Conservation (phyloP, 2,113 vertebrate genomes). For the Pagrus major region DNA sequence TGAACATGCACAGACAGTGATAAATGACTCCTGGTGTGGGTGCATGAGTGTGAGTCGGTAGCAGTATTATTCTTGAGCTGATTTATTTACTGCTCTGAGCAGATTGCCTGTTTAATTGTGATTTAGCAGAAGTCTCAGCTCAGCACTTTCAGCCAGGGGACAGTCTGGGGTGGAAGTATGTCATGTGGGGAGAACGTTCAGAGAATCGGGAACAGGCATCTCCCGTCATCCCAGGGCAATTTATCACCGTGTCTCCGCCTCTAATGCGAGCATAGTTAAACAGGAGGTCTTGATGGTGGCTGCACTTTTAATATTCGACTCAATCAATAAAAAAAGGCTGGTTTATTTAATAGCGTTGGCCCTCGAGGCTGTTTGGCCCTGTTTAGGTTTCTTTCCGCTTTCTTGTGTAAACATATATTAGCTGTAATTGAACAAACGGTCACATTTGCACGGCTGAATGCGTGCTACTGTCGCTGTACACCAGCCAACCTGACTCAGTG, state of each 20-base stretch:
- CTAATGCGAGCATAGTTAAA: constrained; percentile 70
- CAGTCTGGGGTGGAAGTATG: constrained; percentile 54
- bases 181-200: constrained; percentile 40
- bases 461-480: constrained; percentile 16
- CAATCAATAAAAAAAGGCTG: constrained; percentile 69
- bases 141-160: constrained; percentile 60
- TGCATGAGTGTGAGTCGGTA: constrained; percentile 14
- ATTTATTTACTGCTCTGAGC: constrained; percentile 59
- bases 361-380: constrained; percentile 60
- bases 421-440: constrained; percentile 69
- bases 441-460: constrained; percentile 61
- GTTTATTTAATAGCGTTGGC: constrained; percentile 74
- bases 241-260: constrained; percentile 61
- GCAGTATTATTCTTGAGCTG: constrained; percentile 48
- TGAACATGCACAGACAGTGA: constrained; percentile 26
- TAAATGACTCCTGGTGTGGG: constrained; percentile 42
- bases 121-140: constrained; percentile 65
- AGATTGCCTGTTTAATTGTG: constrained; percentile 73
- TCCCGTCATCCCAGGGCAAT: constrained; percentile 59
- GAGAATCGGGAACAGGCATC: constrained; percentile 49
- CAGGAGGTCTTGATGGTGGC: constrained; percentile 52
- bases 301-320: constrained; percentile 71
- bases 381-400: constrained; percentile 65
- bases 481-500: constrained; percentile 42
- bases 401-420: constrained; percentile 77